Percentiles rank a stretch among this genome's conserved stretches.
Conservation (phyloP, 2,797 vertebrate genomes). For the Phrynocephalus forsythii region DNA sequence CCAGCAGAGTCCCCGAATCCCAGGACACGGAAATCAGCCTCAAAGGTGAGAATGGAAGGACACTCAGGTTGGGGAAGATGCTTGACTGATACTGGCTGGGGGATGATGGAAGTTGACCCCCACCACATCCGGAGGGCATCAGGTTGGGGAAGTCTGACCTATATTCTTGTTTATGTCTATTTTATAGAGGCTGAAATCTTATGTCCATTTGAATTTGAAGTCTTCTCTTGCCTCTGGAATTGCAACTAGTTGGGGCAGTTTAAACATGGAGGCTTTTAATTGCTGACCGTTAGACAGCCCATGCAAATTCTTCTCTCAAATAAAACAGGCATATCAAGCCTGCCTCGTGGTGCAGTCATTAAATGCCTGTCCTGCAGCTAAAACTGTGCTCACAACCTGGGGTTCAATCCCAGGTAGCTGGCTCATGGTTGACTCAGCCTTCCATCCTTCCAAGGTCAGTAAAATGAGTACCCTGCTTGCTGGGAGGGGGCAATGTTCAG, state of each 20-base stretch:
- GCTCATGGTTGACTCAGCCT: too few species aligned
- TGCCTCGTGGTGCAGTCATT: too few species aligned
- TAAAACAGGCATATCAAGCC: background rate
- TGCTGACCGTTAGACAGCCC: background rate
- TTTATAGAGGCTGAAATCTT: background rate
- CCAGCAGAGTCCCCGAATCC: background rate
- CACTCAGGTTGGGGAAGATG: too few species aligned
- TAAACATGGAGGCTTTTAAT: background rate
- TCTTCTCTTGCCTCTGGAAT: background rate
- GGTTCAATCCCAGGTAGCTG: too few species aligned
- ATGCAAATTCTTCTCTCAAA: background rate
- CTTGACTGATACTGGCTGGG: background rate
- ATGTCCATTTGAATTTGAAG: background rate
- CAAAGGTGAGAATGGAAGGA: conserved; percentile 22
- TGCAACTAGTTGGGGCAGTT: background rate
- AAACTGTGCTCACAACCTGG: too few species aligned
- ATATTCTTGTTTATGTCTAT: background rate
- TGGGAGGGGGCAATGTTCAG: background rate
- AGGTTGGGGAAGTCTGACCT: background rate
- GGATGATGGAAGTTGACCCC: background rate
- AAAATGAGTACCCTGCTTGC: too few species aligned
- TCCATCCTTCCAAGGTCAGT: too few species aligned
- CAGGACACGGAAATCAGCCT: background rate
- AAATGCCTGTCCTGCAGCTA: too few species aligned
- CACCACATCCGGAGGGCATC: background rate